Conservation (phyloP, 2,113 vertebrate species). For the Gallinago jamesoni region DNA sequence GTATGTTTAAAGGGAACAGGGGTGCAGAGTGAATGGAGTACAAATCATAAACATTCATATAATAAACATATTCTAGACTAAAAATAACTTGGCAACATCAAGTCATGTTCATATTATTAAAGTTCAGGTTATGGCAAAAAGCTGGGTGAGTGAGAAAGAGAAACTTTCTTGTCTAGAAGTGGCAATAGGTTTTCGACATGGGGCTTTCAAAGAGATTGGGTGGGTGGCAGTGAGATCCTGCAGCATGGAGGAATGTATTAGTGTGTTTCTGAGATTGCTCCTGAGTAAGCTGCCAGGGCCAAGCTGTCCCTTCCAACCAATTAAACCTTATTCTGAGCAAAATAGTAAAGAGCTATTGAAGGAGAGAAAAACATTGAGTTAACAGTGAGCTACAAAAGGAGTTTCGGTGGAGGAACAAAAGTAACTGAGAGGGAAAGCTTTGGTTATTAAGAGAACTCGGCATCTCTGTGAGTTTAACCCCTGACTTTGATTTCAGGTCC, state of each 20-base stretch:
- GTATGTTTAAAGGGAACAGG: not conserved
- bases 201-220: not conserved
- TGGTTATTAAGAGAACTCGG: not conserved
- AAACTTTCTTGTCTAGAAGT: not conserved
- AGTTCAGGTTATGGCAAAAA: not conserved
- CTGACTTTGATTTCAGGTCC: accelerated
- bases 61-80: not conserved
- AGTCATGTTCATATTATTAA: not conserved
- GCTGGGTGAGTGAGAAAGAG: not conserved
- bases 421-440: not conserved
- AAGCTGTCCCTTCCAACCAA: not conserved
- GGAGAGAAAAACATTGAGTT: not conserved
- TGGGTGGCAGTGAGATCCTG: not conserved
- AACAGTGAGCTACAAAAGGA: not conserved
- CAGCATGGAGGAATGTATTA: accelerated
- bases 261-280: not conserved
- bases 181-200: not conserved
- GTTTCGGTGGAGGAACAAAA: not conserved
- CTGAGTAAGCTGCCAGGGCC: not conserved
- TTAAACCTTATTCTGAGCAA: not conserved
- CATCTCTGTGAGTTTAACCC: not conserved
- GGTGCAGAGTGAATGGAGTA: not conserved
- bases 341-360: not conserved
- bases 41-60: not conserved
- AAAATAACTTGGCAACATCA: not conserved